Evolutionary conservation across 2,888 invertebrate species (phyloP), one percentile per base, ranked within the genome.

Genomic region (Lithophane semibrunnea): DNA sequence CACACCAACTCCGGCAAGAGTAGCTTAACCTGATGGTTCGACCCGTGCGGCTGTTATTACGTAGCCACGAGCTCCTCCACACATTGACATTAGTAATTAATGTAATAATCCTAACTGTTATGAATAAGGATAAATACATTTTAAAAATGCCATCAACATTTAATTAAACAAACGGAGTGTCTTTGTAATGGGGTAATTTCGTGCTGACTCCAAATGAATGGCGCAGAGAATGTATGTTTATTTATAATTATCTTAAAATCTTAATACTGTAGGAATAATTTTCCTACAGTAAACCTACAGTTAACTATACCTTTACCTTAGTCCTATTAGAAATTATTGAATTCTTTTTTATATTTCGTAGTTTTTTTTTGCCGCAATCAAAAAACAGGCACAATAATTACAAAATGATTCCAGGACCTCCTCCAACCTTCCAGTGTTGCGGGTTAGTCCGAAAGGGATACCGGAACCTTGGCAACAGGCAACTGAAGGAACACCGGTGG

Each of bases 101-200:
- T 79, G 18, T 52, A 24, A 24, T 68, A 37, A 64, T 47, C 37
- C 42, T 47, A 21, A 24, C 13, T 44, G 12, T 72, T 73, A 68
- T 67, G 58, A 84, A 73, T 66, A 63, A 61, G 58, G 61, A 18
- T n/a, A 73, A 61, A 58, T 61, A 77, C 65, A 73, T 73, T 84
- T 67, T 56, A 16, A 71, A 86, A 83, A 81, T 75, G 79, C 44
- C 72, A 49, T 73, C 68, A 67, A 54, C 47, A 73, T 84, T 82
- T 86, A 84, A 86, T 86, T 86, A 80, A 79, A 74, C 54, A 69
- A 77, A 71, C 52, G 63, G 73, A 54, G 75, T 78, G 58, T 72
- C 64, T 71, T 68, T 66, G 24, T 75, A 75, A 81, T 75, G 77
- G 78, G 74, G 71, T 76, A 77, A 82, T 79, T 80, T 65, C 65